Evolutionary conservation across 2,888 invertebrate genomes (phyloP).

Genomic region (Aleiodes leptofemur): DNA sequence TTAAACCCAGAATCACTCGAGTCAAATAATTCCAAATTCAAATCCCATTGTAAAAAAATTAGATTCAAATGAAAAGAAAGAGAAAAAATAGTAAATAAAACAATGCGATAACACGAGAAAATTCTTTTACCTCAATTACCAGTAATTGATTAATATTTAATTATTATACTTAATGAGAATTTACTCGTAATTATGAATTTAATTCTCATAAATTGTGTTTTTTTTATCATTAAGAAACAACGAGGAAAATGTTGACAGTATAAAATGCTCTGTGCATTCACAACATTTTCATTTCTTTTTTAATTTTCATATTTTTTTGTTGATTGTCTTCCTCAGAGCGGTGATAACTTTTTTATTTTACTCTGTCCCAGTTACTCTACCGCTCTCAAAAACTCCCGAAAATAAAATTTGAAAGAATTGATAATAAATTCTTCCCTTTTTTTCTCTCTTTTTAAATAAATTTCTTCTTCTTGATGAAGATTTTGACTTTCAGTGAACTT

Average conservation of each 20-base stretch:
- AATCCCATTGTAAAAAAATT: constrained; percentile 43
- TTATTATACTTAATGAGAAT: constrained; percentile 55
- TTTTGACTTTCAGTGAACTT: not conserved
- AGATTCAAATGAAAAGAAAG: constrained; percentile 43
- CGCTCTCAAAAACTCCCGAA: constrained; percentile 33
- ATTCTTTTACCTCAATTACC: constrained; percentile 37
- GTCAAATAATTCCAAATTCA: constrained; percentile 13
- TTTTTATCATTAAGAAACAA: constrained; percentile 69
- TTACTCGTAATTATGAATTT: constrained; percentile 55
- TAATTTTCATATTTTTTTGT: constrained; percentile 19
- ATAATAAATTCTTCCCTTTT: constrained; percentile 22
- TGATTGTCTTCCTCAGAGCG: constrained; percentile 75
- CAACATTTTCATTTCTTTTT: constrained; percentile 64
- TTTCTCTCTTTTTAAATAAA: constrained; percentile 39
- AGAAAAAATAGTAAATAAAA: not conserved
- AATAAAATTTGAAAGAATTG: not conserved
- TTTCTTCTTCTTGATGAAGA: constrained; percentile 44
- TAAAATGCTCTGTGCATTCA: constrained; percentile 54
- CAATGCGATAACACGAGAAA: constrained; percentile 27
- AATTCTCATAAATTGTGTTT: constrained; percentile 45
- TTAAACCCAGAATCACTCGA: not conserved
- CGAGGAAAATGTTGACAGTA: constrained; percentile 72
- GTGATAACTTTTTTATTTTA: constrained; percentile 51
- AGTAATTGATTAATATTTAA: constrained; percentile 12
- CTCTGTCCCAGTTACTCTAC: constrained; percentile 32